phyloP scores from a whole-genome alignment of 2,797 vertebrate species.

The Kryptopterus vitreolus region DNA sequence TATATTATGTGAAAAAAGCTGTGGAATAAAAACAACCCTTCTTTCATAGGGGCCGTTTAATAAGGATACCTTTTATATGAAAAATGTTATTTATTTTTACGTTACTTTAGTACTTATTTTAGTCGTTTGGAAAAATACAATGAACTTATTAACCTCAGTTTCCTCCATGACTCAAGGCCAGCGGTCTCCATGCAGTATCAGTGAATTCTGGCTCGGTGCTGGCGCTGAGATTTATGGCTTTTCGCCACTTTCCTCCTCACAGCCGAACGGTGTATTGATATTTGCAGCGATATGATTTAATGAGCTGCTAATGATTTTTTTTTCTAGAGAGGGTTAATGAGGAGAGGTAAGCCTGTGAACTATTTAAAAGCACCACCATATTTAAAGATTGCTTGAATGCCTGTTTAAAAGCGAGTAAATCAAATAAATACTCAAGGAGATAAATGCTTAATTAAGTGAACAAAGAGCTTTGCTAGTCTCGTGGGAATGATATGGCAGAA shows the following conservation, averaged over 20 bases:
- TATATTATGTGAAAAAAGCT: background rate
- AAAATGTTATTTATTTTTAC: too few relatives aligned
- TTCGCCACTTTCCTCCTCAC: conserved; percentile 59
- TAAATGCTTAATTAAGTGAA: conserved; percentile 64
- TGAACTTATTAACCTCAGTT: conserved; percentile 43
- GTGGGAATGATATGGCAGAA: conserved; percentile 25
- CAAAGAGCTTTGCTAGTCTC: conserved; percentile 45
- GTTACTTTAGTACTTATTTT: background rate
- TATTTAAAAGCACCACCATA: conserved; percentile 63
- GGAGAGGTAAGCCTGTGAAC: conserved; percentile 62
- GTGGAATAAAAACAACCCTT: too few relatives aligned
- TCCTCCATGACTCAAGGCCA: conserved; percentile 58
- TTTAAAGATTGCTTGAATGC: conserved; percentile 67
- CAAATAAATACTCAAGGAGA: conserved; percentile 63
- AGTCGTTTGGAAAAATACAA: background rate
- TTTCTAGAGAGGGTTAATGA: conserved; percentile 68
- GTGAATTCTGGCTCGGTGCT: conserved; percentile 59
- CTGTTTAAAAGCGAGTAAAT: conserved; percentile 66
- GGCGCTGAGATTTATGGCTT: conserved; percentile 64
- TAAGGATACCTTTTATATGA: background rate
- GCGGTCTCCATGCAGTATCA: conserved; percentile 51
- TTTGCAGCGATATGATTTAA: conserved; percentile 71
- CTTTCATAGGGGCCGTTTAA: background rate
- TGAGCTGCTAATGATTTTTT: conserved; percentile 71
- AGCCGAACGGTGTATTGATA: conserved; percentile 58